phyloP scores from a whole-genome alignment of 2,888 invertebrate species.

The Dasysyrphus tricinctus region DNA sequence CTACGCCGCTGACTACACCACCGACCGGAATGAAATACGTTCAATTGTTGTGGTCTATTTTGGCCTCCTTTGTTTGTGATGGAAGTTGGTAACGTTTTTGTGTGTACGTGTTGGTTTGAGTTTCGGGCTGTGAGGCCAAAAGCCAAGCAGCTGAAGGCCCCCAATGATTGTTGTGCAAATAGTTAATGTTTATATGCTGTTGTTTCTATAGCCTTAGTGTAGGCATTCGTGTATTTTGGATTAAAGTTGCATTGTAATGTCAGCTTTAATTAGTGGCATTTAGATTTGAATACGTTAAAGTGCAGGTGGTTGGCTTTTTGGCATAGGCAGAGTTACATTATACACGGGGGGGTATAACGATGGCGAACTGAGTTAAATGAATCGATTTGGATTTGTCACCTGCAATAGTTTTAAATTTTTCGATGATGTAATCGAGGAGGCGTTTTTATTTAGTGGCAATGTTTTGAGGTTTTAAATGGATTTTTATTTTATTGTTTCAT shows the following conservation, averaged over 20 bases:
- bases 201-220: constrained; percentile 21
- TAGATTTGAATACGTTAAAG: constrained; percentile 26
- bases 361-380: constrained; percentile 25
- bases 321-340: not conserved
- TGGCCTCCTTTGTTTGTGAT: constrained; percentile 49
- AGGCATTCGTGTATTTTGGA: constrained; percentile 40
- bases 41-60: constrained; percentile 57
- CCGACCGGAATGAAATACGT: constrained; percentile 15
- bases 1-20: too few species aligned
- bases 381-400: constrained; percentile 44
- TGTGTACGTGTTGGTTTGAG: constrained; percentile 3
- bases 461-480: not conserved
- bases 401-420: constrained; percentile 22
- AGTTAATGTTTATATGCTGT: constrained; percentile 32
- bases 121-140: constrained; percentile 44
- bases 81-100: constrained; percentile 43
- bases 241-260: constrained; percentile 64
- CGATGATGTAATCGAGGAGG: constrained; percentile 38
- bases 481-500: not conserved
- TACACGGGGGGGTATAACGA: not conserved
- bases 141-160: constrained; percentile 51
- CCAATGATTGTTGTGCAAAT: constrained; percentile 59
- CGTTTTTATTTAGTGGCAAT: constrained; percentile 6
- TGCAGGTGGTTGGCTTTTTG: constrained; percentile 38
- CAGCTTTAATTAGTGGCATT: constrained; percentile 68